Percentiles rank a stretch among this genome's conserved stretches.
phyloP scores from a whole-genome alignment of 1,140 invertebrate genomes.

The Heliconius congener region DNA sequence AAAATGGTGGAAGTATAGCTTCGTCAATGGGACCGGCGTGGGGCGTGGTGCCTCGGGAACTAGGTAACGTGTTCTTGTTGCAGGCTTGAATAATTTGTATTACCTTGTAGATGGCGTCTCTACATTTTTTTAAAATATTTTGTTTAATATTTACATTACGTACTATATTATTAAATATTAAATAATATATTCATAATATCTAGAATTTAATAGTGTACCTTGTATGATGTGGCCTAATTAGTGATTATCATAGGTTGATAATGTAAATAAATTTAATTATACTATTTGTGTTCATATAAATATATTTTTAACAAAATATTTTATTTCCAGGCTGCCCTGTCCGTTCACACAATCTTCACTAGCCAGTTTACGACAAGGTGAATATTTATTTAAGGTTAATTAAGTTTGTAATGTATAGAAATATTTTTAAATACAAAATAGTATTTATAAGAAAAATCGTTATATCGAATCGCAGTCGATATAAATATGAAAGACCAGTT shows the following conservation, averaged over 20 bases:
- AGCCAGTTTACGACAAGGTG: conserved; percentile 82
- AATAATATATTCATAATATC: no score
- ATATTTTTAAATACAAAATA: not conserved
- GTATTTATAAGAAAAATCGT: not conserved
- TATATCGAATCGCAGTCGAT: not conserved
- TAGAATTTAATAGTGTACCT: no score
- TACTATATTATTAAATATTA: not conserved
- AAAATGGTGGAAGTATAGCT: conserved; percentile 58
- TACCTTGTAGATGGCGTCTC: not conserved
- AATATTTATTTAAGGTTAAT: conserved; percentile 51
- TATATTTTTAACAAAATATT: conserved; percentile 27
- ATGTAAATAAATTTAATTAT: no score
- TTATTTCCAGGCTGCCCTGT: conserved; percentile 78
- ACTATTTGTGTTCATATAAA: not conserved
- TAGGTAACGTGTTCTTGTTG: conserved; percentile 26
- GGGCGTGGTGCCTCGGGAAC: conserved; percentile 56
- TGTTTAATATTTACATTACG: not conserved
- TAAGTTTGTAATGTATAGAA: not conserved
- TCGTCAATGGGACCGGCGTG: conserved; percentile 64
- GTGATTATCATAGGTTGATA: no score
- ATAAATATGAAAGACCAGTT: not conserved
- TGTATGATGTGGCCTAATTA: no score
- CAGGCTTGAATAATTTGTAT: not conserved
- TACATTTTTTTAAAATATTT: not conserved
- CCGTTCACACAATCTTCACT: conserved; percentile 80